Evolutionary conservation across 2,888 invertebrate species (phyloP).

Genomic region (Parnassius apollo): DNA sequence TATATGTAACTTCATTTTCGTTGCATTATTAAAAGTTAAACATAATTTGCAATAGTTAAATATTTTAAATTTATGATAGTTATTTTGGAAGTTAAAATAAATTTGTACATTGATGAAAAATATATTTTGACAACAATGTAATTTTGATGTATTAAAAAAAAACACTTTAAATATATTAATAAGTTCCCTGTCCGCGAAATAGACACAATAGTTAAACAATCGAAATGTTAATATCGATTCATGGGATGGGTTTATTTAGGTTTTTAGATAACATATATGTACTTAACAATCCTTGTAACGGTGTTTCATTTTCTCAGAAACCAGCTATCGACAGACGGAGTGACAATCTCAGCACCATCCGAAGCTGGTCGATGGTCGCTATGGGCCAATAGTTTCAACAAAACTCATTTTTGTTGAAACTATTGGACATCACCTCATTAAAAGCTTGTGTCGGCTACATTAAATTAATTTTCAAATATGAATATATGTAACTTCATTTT

Average conservation of each 20-base stretch:
- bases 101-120: not conserved
- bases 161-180: no score
- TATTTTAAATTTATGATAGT: no score
- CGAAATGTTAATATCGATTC: no score
- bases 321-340: slow-evolving; percentile 80
- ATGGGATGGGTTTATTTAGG: no score
- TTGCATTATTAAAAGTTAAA: not conserved
- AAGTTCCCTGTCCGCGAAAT: no score
- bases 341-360: slow-evolving; percentile 81
- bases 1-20: not conserved
- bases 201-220: no score
- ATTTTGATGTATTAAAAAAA: no score
- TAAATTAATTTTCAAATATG: slow-evolving; percentile 2
- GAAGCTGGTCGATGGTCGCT: slow-evolving; percentile 85
- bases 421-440: slow-evolving; percentile 18
- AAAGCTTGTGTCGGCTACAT: slow-evolving; percentile 7
- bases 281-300: not conserved
- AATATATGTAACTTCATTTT: not conserved
- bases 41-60: no score
- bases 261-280: not conserved
- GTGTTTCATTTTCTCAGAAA: slow-evolving; percentile 53
- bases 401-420: slow-evolving; percentile 16
- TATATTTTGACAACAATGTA: no score
- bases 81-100: not conserved
- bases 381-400: no score